Conservation (phyloP, 1,140 invertebrate species). For the Acromyrmex echinatior region DNA sequence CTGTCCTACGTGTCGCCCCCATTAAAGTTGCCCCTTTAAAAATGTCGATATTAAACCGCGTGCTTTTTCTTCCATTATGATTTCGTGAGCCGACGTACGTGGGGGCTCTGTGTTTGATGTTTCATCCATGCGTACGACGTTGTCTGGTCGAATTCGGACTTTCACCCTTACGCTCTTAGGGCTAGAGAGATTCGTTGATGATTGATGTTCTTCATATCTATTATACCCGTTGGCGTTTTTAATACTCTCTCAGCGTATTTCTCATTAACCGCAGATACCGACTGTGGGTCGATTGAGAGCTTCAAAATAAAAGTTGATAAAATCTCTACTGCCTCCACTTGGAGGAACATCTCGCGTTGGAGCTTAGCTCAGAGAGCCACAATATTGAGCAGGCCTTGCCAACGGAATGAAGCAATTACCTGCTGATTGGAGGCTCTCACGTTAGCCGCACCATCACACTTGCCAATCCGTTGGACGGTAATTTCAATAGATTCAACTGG, state of each 20-base stretch:
- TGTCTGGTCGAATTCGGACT: constrained; percentile 1
- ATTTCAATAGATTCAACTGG: constrained; percentile 80
- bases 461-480: constrained; percentile 80
- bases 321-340: not conserved
- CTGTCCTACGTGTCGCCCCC: constrained; percentile 68
- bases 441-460: constrained; percentile 84
- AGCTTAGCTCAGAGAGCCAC: constrained; percentile 55
- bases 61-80: constrained; percentile 54
- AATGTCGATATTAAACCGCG: constrained; percentile 64
- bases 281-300: not conserved
- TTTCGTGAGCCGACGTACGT: constrained; percentile 39
- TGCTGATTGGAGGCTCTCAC: constrained; percentile 79
- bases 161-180: not conserved
- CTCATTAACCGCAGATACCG: constrained; percentile 13
- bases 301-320: constrained; percentile 29
- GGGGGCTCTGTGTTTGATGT: constrained; percentile 11
- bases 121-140: constrained; percentile 23
- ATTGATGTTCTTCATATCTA: constrained; percentile 24
- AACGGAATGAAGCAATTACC: constrained; percentile 80
- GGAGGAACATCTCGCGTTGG: constrained; percentile 3
- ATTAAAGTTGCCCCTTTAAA: constrained; percentile 71
- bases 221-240: not conserved
- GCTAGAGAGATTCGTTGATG: not conserved
- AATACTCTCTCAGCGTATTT: not conserved
- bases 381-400: constrained; percentile 75